phyloP scores from a whole-genome alignment of 2,888 invertebrate species.

The Harpagoxenus sublaevis region DNA sequence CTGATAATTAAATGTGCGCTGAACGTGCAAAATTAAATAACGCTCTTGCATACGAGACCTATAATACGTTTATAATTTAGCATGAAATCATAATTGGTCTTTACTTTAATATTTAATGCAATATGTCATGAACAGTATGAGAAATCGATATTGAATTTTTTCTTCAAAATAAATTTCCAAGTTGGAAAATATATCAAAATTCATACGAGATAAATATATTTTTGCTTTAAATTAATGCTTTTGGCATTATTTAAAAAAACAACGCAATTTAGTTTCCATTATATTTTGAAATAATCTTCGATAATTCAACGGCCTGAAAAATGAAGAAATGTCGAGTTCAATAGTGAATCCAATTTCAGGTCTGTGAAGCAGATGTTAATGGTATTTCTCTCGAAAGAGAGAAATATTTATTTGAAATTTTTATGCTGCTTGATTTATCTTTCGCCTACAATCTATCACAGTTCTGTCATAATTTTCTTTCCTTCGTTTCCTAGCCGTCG shows the following conservation, averaged over 20 bases:
- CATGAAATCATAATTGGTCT: background rate
- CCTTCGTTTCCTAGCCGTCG: too few species aligned
- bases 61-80: background rate
- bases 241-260: background rate
- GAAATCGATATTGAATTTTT: background rate
- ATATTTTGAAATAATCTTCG: background rate
- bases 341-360: background rate
- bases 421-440: background rate
- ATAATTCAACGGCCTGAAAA: background rate
- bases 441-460: too few species aligned
- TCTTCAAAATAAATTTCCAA: background rate
- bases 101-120: background rate
- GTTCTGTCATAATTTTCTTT: too few species aligned
- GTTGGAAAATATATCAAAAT: background rate
- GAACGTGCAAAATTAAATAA: constrained; percentile 22
- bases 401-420: constrained; percentile 10
- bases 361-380: background rate
- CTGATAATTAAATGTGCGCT: constrained; percentile 36
- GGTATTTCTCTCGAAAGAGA: background rate
- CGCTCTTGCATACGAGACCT: constrained; percentile 12
- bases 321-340: background rate
- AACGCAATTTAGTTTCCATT: background rate
- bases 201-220: background rate
- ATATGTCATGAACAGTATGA: background rate
- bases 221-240: background rate